These are phyloP conservation scores for Pasiphila rectangulata DNA, from an alignment of 2,888 invertebrate species.

Conservation along the genomic window DNA sequence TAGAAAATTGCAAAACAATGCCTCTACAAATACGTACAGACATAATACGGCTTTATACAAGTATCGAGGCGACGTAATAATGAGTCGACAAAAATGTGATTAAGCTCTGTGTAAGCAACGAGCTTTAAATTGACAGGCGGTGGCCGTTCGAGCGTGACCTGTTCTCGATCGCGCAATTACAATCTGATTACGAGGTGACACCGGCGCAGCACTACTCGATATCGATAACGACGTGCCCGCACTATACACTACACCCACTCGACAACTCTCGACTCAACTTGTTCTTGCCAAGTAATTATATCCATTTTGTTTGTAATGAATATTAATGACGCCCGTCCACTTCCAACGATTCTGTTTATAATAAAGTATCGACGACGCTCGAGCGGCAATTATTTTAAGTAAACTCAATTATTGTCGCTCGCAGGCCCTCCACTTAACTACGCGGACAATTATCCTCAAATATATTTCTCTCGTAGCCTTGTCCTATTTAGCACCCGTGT, in stretches of 20 bases:
- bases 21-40: neutral
- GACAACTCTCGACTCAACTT: slow-evolving; percentile 63
- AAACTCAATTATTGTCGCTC: slow-evolving; percentile 60
- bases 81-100: slow-evolving; percentile 21
- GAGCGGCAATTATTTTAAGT: slow-evolving; percentile 67
- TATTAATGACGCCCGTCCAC: slow-evolving; percentile 66
- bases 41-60: neutral
- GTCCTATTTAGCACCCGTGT: slow-evolving; percentile 40
- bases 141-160: slow-evolving; percentile 49
- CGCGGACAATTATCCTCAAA: slow-evolving; percentile 48
- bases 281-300: slow-evolving; percentile 73
- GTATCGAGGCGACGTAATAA: slow-evolving; percentile 12
- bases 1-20: neutral
- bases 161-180: slow-evolving; percentile 64
- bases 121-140: slow-evolving; percentile 57
- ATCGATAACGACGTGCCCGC: slow-evolving; percentile 69
- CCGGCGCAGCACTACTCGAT: slow-evolving; percentile 43
- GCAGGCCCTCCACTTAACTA: slow-evolving; percentile 47
- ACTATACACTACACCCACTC: slow-evolving; percentile 53
- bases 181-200: slow-evolving; percentile 65
- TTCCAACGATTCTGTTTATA: slow-evolving; percentile 58
- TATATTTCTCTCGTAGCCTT: slow-evolving; percentile 48
- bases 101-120: slow-evolving; percentile 32
- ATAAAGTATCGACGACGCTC: slow-evolving; percentile 60
- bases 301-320: slow-evolving; percentile 77